phyloP scores from a whole-genome alignment of 2,113 vertebrate genomes.

The sheep (Ovis aries) region ARS-UI_Ramb_v3.0 NC_056056.1:225377001-225377500 shows the following conservation, averaged over 20 bases:
- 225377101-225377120: neutral
- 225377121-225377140: neutral
- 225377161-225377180: fast-evolving
- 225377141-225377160: fast-evolving
- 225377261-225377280: fast-evolving
- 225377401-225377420: neutral
- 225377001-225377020: neutral
- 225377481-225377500: neutral
- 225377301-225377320: neutral
- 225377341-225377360: too few relatives aligned
- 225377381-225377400: fast-evolving
- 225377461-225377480: fast-evolving
- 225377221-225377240: neutral
- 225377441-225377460: neutral
- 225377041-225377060: neutral
- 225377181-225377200: neutral
- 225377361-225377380: neutral
- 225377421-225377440: neutral
- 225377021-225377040: neutral
- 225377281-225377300: fast-evolving
- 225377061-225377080: neutral
- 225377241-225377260: neutral
- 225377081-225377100: fast-evolving
- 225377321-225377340: fast-evolving
- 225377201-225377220: neutral